Evolutionary conservation across 92 coral and sea anemone genomes (phyloP).

Genomic region (Umimayanthus kanabou): DNA sequence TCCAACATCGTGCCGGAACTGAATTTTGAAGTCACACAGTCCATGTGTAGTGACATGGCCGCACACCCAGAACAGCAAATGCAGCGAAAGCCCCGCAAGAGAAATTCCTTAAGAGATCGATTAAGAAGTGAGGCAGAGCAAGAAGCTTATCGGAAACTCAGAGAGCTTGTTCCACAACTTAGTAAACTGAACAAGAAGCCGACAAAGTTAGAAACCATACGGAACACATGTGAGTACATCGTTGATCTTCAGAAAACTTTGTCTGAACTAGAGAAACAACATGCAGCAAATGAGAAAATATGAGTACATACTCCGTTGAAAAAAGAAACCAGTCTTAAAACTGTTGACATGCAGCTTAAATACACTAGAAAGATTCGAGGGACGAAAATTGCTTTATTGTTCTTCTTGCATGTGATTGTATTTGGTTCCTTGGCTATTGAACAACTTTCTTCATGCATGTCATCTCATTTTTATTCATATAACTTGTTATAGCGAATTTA

Average conservation of each 20-base stretch:
- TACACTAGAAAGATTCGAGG: background rate
- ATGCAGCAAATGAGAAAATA: background rate
- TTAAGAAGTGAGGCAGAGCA: slow-evolving; percentile 80
- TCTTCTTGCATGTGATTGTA: background rate
- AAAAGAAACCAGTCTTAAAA: background rate
- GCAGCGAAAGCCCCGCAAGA: slow-evolving; percentile 59
- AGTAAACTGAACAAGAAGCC: slow-evolving; percentile 57
- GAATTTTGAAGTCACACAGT: slow-evolving; percentile 22
- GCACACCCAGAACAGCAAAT: background rate
- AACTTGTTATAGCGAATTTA: no score
- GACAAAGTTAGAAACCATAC: slow-evolving; percentile 80
- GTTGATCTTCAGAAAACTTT: slow-evolving; percentile 64
- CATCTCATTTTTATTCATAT: no score
- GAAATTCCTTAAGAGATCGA: slow-evolving; percentile 67
- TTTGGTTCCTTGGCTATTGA: background rate
- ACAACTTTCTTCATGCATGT: background rate
- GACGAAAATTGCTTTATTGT: background rate
- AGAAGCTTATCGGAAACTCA: slow-evolving; percentile 73
- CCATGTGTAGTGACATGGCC: background rate
- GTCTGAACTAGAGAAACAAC: slow-evolving; percentile 43
- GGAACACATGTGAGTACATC: slow-evolving; percentile 75
- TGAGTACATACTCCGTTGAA: no score
- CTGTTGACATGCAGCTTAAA: background rate
- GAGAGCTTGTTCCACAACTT: slow-evolving; percentile 74
- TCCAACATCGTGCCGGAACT: slow-evolving; percentile 22